Evolutionary conservation across 2,888 invertebrate species (phyloP).

Genomic region (Stenodema calcarata): DNA sequence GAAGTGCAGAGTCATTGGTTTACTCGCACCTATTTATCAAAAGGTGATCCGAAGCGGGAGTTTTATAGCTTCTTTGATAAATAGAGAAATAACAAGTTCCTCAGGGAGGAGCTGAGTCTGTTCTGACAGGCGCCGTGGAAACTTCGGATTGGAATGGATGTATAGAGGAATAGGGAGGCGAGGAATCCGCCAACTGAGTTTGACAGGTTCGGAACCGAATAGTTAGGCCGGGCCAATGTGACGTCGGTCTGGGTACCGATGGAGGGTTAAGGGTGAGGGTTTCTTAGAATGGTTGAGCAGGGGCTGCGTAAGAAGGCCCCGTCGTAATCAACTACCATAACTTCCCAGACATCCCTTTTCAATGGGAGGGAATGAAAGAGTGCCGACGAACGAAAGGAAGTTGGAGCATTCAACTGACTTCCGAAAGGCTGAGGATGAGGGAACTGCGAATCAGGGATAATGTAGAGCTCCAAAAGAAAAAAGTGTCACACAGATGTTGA

Average conservation of each 20-base stretch:
- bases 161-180: background rate
- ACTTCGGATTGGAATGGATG: background rate
- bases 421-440: background rate
- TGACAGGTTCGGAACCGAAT: background rate
- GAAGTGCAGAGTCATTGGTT: no score
- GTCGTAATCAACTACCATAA: constrained; percentile 2
- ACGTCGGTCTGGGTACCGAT: background rate
- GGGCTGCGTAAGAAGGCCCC: background rate
- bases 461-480: no score
- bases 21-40: no score
- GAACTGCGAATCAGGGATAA: no score
- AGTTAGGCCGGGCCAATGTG: background rate
- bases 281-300: background rate
- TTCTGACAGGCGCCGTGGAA: background rate
- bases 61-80: no score
- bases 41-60: no score
- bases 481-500: no score
- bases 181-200: background rate
- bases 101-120: background rate
- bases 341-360: background rate
- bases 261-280: background rate
- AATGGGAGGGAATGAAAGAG: background rate
- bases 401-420: background rate
- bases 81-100: background rate
- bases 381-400: background rate